Base-by-base conservation (phyloP, 2,888 invertebrate genomes). In the Papilio protenor region DNA sequence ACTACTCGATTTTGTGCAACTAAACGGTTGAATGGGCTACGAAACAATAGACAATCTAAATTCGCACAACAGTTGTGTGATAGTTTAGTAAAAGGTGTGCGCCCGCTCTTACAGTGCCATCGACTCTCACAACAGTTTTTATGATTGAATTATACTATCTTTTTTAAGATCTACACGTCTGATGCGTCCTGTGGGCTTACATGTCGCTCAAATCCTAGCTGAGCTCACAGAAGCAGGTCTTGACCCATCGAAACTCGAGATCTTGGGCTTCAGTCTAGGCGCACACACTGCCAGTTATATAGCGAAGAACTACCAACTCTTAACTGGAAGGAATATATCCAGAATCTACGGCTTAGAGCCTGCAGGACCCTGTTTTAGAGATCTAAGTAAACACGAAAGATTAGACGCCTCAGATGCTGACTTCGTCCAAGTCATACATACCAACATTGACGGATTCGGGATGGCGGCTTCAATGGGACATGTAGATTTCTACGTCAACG, bases 361-460 rank as follows among this genome's bases (percentile, higher is more conserved):
- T 0, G 91, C 94, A 0, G 94, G 94, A 0, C 93, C 94, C 0
- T 94, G 94, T 81, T 94, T 93, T 57, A 86, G 94, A 73, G 87
- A 84, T 2, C 79, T 93, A 18, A 86, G 83, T 0, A 81, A 87
- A 0, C 81, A 85, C 0, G 89, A 93, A 0, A 84, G 94, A 70
- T 84, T 94, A 0, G 88, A 91, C 70, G 85, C 89, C 0, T 89
- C 92, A 0, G 86, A 94, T 73, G 94, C 94, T 0, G 92, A 93
- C 77, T 94, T 92, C 59, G 93, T 94, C 0, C 90, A 92, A 82
- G 93, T 94, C 0, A 82, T 94, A 8, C 94, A 94, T 75, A 94
- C 94, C 0, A 94, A 94, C 75, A 93, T 94, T n/a, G 94, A 94
- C 72, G 94, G 91, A 0, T 94, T 88, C 27, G 94, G 94, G 0